Evolutionary conservation across 1,140 invertebrate species (phyloP).

Genomic region (Caenorhabditis elegans): WBcel235 BX284606.5:15523501-15524000

Average conservation of each 20-base stretch:
- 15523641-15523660: background rate
- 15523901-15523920: background rate
- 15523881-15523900: background rate
- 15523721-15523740: background rate
- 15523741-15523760: background rate
- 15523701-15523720: background rate
- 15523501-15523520: background rate
- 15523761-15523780: conserved; percentile 22
- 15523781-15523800: no score
- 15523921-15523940: background rate
- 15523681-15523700: conserved; percentile 15
- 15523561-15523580: conserved; percentile 26
- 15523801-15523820: conserved; percentile 16
- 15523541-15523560: background rate
- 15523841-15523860: background rate
- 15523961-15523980: background rate
- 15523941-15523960: background rate
- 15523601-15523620: background rate
- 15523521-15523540: background rate
- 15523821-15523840: background rate
- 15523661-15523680: background rate
- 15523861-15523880: conserved; percentile 15
- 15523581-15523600: conserved; percentile 25
- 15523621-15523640: background rate
- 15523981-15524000: no score